These are phyloP conservation scores for Mesorhabditis spiculigera DNA, from an alignment of 2,888 invertebrate species.

Conservation along the genomic window DNA sequence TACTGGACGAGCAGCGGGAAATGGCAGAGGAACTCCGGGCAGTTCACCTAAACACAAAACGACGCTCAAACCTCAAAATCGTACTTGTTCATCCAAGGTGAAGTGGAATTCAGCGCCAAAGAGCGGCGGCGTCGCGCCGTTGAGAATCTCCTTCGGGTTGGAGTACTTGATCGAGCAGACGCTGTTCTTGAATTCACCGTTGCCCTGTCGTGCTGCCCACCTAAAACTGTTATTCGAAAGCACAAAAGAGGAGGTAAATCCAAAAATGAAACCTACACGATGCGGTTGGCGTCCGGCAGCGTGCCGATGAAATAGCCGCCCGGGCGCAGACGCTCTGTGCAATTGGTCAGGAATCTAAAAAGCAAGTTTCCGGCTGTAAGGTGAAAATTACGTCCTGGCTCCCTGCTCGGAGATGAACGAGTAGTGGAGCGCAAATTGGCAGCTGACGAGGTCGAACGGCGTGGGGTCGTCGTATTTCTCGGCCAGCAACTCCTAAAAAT, in stretches of 20 bases:
- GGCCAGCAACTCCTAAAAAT: slow-evolving; percentile 14
- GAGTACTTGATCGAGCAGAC: slow-evolving; percentile 63
- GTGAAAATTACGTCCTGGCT: slow-evolving; percentile 15
- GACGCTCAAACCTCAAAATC: neutral
- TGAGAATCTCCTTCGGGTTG: slow-evolving; percentile 37
- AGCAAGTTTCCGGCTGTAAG: slow-evolving; percentile 67
- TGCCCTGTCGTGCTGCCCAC: slow-evolving; percentile 37
- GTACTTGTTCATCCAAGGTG: slow-evolving; percentile 76
- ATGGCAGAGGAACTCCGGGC: slow-evolving; percentile 95
- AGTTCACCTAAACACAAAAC: slow-evolving; percentile 73
- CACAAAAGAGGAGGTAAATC: neutral
- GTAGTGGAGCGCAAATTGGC: slow-evolving; percentile 98
- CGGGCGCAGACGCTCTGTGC: slow-evolving; percentile 79
- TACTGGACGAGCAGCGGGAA: slow-evolving; percentile 68
- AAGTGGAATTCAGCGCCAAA: slow-evolving; percentile 96
- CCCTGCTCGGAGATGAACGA: slow-evolving; percentile 74
- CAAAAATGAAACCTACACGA: slow-evolving; percentile 68
- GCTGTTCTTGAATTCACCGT: slow-evolving; percentile 59
- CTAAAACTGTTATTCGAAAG: slow-evolving; percentile 19
- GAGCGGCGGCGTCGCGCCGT: slow-evolving; percentile 67
- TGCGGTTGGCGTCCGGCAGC: slow-evolving; percentile 86
- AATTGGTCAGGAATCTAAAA: slow-evolving; percentile 79
- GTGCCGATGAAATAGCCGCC: slow-evolving; percentile 96
- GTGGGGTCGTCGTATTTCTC: slow-evolving; percentile 5
- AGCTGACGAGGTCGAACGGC: slow-evolving; percentile 81